A percentile compares a stretch with the other conserved stretches of the same genome.
phyloP scores from a whole-genome alignment of 2,113 vertebrate species.

The Pelvicachromis taeniatus region DNA sequence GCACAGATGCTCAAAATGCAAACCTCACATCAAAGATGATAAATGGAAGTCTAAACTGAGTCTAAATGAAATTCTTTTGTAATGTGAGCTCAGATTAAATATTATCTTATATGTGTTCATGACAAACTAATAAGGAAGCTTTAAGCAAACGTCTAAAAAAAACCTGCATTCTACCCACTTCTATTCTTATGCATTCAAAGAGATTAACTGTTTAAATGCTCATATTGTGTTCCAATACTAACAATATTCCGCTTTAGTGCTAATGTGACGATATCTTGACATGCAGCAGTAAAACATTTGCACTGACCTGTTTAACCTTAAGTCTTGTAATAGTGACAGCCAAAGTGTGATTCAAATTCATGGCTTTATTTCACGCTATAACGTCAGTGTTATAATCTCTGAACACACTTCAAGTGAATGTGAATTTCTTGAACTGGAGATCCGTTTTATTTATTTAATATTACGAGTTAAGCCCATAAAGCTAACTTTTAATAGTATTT shows the following conservation, averaged over 20 bases:
- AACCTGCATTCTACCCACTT: not conserved
- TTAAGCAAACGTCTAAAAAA: not conserved
- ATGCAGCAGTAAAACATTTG: not conserved
- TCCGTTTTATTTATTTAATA: not conserved
- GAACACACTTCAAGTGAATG: not conserved
- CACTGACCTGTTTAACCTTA: not conserved
- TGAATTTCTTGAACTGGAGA: not conserved
- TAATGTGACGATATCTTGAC: not conserved
- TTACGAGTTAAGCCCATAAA: not conserved
- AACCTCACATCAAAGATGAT: not conserved
- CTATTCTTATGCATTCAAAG: not conserved
- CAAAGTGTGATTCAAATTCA: not conserved
- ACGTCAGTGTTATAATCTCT: not conserved
- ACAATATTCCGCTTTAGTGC: not conserved
- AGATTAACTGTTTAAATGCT: not conserved
- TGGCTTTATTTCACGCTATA: not conserved
- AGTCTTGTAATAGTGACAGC: not conserved
- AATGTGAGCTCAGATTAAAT: not conserved
- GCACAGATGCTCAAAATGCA: not conserved
- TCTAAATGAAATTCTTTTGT: not conserved
- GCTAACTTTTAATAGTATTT: not conserved
- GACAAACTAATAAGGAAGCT: not conserved
- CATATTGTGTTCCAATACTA: not conserved
- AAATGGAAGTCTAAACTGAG: not conserved
- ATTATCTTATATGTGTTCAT: not conserved